Evolutionary conservation across 1,140 invertebrate genomes (phyloP), one percentile per base, ranked within the genome.

Genomic region (Protaetia brevitarsis): DNA sequence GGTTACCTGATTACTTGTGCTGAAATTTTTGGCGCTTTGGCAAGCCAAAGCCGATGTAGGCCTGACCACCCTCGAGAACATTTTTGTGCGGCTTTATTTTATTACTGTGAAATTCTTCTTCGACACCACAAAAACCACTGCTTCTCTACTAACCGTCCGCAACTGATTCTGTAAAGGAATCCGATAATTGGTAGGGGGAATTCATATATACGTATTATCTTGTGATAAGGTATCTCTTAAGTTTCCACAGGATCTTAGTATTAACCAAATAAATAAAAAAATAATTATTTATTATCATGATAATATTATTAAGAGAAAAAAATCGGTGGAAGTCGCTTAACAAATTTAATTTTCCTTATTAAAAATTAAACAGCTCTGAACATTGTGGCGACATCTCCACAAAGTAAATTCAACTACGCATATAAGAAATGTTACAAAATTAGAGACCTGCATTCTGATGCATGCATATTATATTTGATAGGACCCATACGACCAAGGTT

Each of bases 1-100:
- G 29, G 10, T 30, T 34, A 62, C 60, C 60, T 62, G 60, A 36
- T 36, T 36, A n/a, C 27, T 34, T 62, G 60, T 21, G 29, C 21
- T 34, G 30, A 62, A 62, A 36, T 36, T 21, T 36, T 19, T 62
- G 21, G 29, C 30, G 19, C 21, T 23, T 62, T 62, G 60, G n/a
- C 27, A 62, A 6, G 60, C 31, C 26, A 51, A 10, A 37, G 31
- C 10, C 19, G 29, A 31, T 13, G 29, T 30, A 1, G 60, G 60
- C 16, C 19, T 62, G 19, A 62, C 7, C 6, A 30, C 16, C 26
- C 60, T 31, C n/a, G 60, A 62, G 19, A 34, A 62, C 60, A 62
- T 62, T 36, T 62, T 62, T 62, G 41, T 51, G 16, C 16, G 41
- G 19, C 19, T 13, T 19, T 51, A n/a, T n/a, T n/a, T n/a, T n/a